Conservation (phyloP, 2,888 invertebrate genomes). For the Latrodectus hesperus region DNA sequence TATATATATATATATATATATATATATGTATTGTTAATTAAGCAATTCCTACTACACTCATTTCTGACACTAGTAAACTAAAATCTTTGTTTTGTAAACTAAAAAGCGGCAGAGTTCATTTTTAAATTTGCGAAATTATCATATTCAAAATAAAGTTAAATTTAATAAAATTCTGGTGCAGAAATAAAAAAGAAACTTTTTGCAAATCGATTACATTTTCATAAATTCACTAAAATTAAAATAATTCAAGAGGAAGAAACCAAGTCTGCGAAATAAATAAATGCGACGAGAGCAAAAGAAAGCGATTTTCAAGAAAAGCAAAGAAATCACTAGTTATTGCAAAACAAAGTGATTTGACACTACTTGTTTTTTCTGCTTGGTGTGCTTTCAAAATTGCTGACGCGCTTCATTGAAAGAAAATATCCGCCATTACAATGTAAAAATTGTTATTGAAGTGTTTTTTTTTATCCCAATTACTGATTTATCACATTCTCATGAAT, state of each 20-base stretch:
- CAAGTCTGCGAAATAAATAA: conserved; percentile 38
- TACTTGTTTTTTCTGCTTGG: conserved; percentile 4
- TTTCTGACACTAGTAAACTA: no score
- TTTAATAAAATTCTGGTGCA: no score
- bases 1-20: neutral
- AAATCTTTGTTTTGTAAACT: no score
- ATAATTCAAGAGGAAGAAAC: conserved; percentile 51
- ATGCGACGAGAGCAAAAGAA: conserved; percentile 11
- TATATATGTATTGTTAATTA: neutral
- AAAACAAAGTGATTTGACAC: conserved; percentile 31
- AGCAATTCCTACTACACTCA: neutral
- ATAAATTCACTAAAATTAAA: conserved; percentile 44
- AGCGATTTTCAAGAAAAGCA: conserved; percentile 6
- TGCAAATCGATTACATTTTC: conserved; percentile 29
- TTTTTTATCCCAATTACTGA: no score
- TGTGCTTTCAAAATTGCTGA: conserved; percentile 5
- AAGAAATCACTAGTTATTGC: conserved; percentile 29
- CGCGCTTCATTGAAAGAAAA: conserved; percentile 22
- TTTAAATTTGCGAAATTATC: no score
- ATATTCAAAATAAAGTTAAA: no score
- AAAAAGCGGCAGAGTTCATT: no score
- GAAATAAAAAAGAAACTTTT: neutral
- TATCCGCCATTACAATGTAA: conserved; percentile 16
- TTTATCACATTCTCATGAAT: no score
- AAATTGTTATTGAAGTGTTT: neutral